phyloP scores from a whole-genome alignment of 1,140 invertebrate genomes.

The Vollenhovia emeryi region DNA sequence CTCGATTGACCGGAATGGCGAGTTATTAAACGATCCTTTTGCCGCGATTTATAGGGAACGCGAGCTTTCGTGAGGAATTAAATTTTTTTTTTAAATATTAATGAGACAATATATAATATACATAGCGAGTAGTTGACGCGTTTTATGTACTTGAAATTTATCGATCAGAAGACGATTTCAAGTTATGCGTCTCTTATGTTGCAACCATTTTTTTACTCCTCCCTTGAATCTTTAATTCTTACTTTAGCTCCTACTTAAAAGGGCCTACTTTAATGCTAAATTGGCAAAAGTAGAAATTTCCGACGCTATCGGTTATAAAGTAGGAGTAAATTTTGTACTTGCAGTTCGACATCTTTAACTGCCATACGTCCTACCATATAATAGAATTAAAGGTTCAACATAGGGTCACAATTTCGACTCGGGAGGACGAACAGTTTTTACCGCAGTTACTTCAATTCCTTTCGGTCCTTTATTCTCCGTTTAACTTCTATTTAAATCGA shows the following conservation, averaged over 20 bases:
- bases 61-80: background rate
- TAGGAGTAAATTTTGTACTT: too few species aligned
- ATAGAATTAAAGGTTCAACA: too few species aligned
- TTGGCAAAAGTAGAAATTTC: too few species aligned
- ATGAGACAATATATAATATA: background rate
- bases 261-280: too few species aligned
- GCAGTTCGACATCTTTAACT: too few species aligned
- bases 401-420: too few species aligned
- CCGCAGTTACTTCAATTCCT: background rate
- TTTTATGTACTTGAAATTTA: background rate
- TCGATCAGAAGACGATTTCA: background rate
- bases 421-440: background rate
- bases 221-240: too few species aligned
- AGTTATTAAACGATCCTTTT: background rate
- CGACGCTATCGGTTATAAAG: too few species aligned
- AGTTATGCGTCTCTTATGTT: background rate
- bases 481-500: background rate
- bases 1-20: conserved; percentile 13
- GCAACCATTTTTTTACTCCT: too few species aligned
- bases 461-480: background rate
- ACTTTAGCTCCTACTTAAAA: too few species aligned
- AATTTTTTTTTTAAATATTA: background rate
- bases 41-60: background rate
- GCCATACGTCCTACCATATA: too few species aligned
- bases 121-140: background rate